These are phyloP conservation scores for Pseudochaenichthys georgianus DNA, from an alignment of 2,797 vertebrate genomes.

Conservation along the genomic window DNA sequence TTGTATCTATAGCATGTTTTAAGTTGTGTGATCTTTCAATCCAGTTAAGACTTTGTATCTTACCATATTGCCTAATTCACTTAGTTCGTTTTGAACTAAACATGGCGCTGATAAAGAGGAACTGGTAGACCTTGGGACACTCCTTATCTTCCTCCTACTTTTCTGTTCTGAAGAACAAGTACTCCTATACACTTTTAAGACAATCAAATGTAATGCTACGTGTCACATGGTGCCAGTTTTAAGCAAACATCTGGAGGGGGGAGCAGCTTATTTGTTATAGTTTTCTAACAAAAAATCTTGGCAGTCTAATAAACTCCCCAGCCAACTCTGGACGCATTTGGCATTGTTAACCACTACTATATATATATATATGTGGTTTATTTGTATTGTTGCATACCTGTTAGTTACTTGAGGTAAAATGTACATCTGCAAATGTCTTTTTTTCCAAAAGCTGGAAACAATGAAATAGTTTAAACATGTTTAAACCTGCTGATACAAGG, in stretches of 20 bases:
- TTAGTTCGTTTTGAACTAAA: neutral
- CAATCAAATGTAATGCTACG: neutral
- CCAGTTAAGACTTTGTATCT: neutral
- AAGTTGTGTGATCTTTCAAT: neutral
- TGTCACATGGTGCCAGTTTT: neutral
- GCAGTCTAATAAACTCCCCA: constrained; percentile 36
- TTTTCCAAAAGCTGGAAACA: constrained; percentile 49
- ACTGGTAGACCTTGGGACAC: neutral
- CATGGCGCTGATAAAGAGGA: constrained; percentile 7
- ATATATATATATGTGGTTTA: constrained; percentile 17
- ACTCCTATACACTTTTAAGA: neutral
- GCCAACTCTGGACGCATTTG: constrained; percentile 45
- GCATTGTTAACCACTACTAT: constrained; percentile 45
- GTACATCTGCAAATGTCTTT: constrained; percentile 43
- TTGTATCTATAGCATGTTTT: neutral
- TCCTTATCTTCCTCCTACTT: too few species aligned
- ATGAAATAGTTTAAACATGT: constrained; percentile 46
- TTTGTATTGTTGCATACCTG: constrained; percentile 51
- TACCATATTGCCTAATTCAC: neutral
- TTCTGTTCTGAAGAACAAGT: too few species aligned
- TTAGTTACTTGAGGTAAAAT: constrained; percentile 45
- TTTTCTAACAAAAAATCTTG: constrained; percentile 32
- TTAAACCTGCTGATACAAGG: constrained; percentile 48
- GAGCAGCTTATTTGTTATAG: neutral
- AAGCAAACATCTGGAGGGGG: constrained; percentile 10